phyloP scores from a whole-genome alignment of 2,797 vertebrate species.

The Lutjanus argentimaculatus region DNA sequence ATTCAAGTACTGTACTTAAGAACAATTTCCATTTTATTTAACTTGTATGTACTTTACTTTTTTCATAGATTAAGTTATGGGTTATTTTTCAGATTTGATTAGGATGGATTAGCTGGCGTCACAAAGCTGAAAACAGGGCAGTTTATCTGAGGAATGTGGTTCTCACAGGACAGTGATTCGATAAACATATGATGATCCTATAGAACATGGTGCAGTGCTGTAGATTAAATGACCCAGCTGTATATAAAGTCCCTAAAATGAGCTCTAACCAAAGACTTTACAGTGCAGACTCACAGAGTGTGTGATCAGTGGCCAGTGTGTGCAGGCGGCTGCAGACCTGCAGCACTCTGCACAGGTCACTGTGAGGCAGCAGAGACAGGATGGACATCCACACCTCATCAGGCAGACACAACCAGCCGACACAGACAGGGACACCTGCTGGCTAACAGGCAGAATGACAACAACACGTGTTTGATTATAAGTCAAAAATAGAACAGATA shows the following conservation, averaged over 20 bases:
- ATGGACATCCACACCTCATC: constrained; percentile 80
- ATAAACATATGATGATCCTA: no score
- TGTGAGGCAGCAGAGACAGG: constrained; percentile 72
- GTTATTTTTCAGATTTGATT: no score
- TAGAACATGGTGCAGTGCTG: no score
- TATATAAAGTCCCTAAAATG: no score
- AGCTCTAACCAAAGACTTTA: neutral
- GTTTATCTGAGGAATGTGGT: no score
- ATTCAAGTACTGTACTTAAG: neutral
- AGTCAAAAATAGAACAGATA: neutral
- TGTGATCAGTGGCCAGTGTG: constrained; percentile 70
- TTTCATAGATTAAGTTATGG: no score
- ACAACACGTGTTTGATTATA: neutral
- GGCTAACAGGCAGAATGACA: constrained; percentile 26
- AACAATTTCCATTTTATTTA: no score
- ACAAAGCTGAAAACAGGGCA: no score
- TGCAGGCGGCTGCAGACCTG: constrained; percentile 74
- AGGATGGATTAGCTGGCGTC: no score
- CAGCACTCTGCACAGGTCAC: constrained; percentile 67
- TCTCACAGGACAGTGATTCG: no score
- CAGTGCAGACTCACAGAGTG: constrained; percentile 74
- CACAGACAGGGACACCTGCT: constrained; percentile 41
- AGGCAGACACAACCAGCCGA: constrained; percentile 73
- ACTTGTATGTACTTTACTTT: no score
- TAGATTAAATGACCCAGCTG: no score